Percentiles rank a stretch among this genome's conserved stretches.
Conservation (phyloP, 2,888 invertebrate species). For the Limnephilus auricula region DNA sequence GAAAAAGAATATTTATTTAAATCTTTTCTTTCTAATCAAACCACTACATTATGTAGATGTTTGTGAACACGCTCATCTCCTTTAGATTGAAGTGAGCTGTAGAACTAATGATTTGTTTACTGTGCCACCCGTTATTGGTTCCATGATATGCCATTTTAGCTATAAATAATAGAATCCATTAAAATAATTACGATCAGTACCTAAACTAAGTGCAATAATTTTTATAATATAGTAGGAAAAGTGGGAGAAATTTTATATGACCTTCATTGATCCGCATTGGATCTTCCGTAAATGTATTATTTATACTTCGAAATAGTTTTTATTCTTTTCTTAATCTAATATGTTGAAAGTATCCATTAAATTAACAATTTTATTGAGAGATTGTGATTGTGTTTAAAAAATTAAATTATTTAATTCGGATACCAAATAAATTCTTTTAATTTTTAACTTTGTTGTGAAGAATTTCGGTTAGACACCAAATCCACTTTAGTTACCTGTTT, state of each 20-base stretch:
- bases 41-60: no score
- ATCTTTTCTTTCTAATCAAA: no score
- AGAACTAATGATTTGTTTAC: not conserved
- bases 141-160: not conserved
- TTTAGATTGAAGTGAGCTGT: not conserved
- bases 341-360: no score
- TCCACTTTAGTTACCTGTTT: not conserved
- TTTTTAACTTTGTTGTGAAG: not conserved
- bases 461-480: not conserved
- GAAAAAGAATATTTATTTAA: no score
- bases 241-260: not conserved
- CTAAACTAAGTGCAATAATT: not conserved
- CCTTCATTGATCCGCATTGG: not conserved
- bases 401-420: not conserved
- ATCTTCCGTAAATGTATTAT: not conserved
- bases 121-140: not conserved
- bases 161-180: not conserved
- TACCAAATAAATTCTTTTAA: not conserved
- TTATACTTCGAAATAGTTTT: not conserved
- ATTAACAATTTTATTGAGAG: not conserved
- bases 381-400: not conserved
- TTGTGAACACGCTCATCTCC: no score
- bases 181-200: not conserved
- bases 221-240: not conserved
- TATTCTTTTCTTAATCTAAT: no score